These are phyloP conservation scores for Bagarius yarrelli DNA, from an alignment of 2,113 vertebrate species.

Conservation along the genomic window DNA sequence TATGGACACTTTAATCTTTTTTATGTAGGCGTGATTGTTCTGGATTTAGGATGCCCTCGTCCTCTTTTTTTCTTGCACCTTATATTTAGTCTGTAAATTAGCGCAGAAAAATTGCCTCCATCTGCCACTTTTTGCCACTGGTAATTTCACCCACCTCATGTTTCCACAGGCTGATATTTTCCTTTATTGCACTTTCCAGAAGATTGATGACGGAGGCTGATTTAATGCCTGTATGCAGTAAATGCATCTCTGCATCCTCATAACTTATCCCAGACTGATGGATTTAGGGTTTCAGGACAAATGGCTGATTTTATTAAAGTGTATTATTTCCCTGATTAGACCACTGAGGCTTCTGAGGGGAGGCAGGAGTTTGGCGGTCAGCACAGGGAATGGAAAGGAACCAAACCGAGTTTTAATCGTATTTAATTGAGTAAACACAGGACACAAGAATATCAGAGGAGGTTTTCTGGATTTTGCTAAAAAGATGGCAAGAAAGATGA, in stretches of 20 bases:
- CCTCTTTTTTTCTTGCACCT: slow-evolving; percentile 50
- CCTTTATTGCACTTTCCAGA: slow-evolving; percentile 56
- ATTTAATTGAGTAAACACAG: slow-evolving; percentile 20
- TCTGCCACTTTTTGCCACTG: slow-evolving; percentile 62
- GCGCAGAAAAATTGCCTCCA: slow-evolving; percentile 58
- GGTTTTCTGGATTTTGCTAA: not conserved
- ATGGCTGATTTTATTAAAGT: slow-evolving; percentile 39
- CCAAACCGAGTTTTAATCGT: slow-evolving; percentile 33
- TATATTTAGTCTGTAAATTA: slow-evolving; percentile 66
- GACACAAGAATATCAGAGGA: not conserved
- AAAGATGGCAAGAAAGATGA: not conserved
- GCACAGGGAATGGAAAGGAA: not conserved
- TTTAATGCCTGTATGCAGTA: slow-evolving; percentile 30
- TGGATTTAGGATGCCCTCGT: too few species aligned
- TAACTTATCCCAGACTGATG: slow-evolving; percentile 30
- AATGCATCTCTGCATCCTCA: slow-evolving; percentile 21
- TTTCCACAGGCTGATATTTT: slow-evolving; percentile 58
- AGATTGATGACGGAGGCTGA: slow-evolving; percentile 60
- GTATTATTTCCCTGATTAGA: slow-evolving; percentile 52
- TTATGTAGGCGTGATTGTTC: too few species aligned
- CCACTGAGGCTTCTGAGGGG: slow-evolving; percentile 35
- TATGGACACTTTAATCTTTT: too few species aligned
- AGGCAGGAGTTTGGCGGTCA: slow-evolving; percentile 17
- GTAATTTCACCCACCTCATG: slow-evolving; percentile 65
- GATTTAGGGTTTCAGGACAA: slow-evolving; percentile 25